Evolutionary conservation across 2,888 invertebrate genomes (phyloP), one percentile per base, ranked within the genome.

Genomic region (Leucophora obtusa): DNA sequence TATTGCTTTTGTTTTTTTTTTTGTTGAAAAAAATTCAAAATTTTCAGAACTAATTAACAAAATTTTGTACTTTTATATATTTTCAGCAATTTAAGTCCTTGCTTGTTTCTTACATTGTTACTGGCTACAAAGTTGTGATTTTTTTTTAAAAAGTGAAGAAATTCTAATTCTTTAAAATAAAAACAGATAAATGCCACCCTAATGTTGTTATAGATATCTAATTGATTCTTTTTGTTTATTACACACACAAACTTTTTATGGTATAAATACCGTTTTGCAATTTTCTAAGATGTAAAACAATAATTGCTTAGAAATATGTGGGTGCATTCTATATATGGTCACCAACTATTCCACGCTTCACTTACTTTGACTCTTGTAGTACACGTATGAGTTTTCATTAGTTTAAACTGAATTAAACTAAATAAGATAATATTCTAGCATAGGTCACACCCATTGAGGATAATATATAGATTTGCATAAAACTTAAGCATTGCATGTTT

Each of bases 401-500:
- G 10, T 33, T 65, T 51, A 38, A 59, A 59, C 18, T 59, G 14
- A 59, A 38, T 65, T 51, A 38, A 59, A 59, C 18, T 59, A 7
- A 59, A 38, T 62, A 24, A 33, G 11, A 11, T 51, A 59, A 17
- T 51, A 60, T 8, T 43, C 24, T 47, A 47, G 15, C 33, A 33
- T 70, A 62, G 50, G 70, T 62, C 79, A 79, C 79, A 79, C 79
- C 79, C 75, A 75, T 68, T 60, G 50, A 47, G 53, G 28, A 43
- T 75, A 68, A 71, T 58, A 71, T 58, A 50, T 15, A 38, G 24
- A 68, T 79, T 63, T 75, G 70, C 79, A 75, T 79, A 58, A 28
- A 38, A 71, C 66, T 66, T 68, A 70, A 71, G 66, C 71, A 75
- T 71, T 79, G 66, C 79, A 71, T 75, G 71, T 71, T 75, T 58